Conservation (phyloP, 2,113 vertebrate genomes). For the Chamaetylas fuelleborni region DNA sequence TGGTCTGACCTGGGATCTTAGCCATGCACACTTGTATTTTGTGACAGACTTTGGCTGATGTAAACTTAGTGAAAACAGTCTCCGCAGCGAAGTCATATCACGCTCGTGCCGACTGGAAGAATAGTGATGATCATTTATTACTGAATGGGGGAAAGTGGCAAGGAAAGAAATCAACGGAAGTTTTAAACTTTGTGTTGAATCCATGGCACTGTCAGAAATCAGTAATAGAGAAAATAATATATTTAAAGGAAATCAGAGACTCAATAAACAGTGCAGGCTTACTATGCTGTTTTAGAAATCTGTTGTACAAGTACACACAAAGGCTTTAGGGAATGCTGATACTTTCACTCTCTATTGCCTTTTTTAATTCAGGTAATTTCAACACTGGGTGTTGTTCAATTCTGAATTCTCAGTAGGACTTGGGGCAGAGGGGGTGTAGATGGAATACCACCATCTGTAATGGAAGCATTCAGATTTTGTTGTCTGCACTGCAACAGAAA, state of each 20-base stretch:
- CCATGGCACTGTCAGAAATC: neutral
- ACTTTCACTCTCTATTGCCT: neutral
- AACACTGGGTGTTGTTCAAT: neutral
- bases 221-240: neutral
- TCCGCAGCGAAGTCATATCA: neutral
- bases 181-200: neutral
- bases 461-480: slow-evolving; percentile 12
- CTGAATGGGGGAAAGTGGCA: neutral
- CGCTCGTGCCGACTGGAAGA: accelerated
- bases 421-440: neutral
- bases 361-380: neutral
- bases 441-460: neutral
- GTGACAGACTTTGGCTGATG: neutral
- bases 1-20: slow-evolving; percentile 14
- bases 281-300: neutral
- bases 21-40: neutral
- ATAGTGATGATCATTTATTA: neutral
- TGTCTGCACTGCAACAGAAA: slow-evolving; percentile 13
- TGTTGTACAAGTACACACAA: neutral
- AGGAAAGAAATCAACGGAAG: neutral
- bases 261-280: neutral
- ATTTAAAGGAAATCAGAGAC: neutral
- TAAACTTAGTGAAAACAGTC: neutral
- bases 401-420: neutral
- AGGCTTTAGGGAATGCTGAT: neutral